Base-by-base conservation (phyloP, 2,797 vertebrate species). In the Chloroceryle inda region DNA sequence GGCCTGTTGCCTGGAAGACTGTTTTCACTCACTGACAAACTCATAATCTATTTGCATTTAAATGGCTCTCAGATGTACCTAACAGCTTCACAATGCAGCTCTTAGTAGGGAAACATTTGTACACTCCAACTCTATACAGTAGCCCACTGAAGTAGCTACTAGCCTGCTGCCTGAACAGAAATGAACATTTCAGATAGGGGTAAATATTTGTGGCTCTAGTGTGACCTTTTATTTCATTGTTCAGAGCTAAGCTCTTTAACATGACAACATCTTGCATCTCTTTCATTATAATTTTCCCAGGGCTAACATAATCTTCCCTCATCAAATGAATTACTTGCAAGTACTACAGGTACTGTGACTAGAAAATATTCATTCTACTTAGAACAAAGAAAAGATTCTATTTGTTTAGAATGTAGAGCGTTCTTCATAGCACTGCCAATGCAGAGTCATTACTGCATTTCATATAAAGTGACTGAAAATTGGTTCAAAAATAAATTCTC, bases 1-100 rank as follows among this genome's bases (percentile, higher is more conserved):
- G 20, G 26, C 13, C 14, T 12, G 3, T 92, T 91, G 52, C 58
- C 50, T 73, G 77, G 67, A 94, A 94, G 72, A 66, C 73, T 59
- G 37, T 62, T 93, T 91, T 95, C 89, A 94, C 58, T 68, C 88
- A 78, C 68, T 94, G 78, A 91, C 49, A 88, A 96, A 29, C 66
- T 89, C 71, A 50, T 33, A 50, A 47, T n/a, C 37, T 69, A 94
- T 95, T 96, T 95, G 71, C 88, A 92, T 94, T 93, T 94, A 96
- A 94, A 97, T 94, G 86, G 27, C 35, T 94, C 79, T 92, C 56
- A 93, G 23, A 85, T 56, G 40, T 78, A 91, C 33, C 47, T 71
- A 86, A 79, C 10, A 76, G 11, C 37, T 87, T 88, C 78, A 77
- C 33, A 86, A 50, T n/a, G 33, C 0, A 0, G 7, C 11, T 62